A percentile compares a stretch with the other conserved stretches of the same genome.
Evolutionary conservation across 2,888 invertebrate species (phyloP).

Genomic region (Nephrotoma guestfalica): DNA sequence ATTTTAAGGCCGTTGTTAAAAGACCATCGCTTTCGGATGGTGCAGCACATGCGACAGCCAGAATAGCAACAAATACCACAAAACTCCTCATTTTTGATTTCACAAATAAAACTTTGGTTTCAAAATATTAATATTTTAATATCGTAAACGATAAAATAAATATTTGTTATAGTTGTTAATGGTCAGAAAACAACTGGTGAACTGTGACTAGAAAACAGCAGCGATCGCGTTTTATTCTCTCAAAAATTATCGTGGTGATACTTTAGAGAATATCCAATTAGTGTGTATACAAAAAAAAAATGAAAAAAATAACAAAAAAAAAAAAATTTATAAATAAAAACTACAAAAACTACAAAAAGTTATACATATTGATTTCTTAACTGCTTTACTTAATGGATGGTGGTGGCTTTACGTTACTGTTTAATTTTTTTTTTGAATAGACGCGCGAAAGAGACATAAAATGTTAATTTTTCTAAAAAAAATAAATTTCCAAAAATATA

Average conservation of each 20-base stretch:
- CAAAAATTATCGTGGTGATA: constrained; percentile 12
- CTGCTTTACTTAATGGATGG: neutral
- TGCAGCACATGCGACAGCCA: constrained; percentile 34
- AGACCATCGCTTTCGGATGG: constrained; percentile 38
- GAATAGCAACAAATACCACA: constrained; percentile 32
- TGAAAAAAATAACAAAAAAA: neutral
- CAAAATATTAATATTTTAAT: constrained; percentile 1
- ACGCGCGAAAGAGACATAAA: neutral
- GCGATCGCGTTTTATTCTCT: constrained; percentile 34
- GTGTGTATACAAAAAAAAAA: neutral
- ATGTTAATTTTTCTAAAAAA: neutral
- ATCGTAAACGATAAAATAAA: neutral
- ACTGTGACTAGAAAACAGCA: constrained; percentile 33
- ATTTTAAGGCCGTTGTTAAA: constrained; percentile 47
- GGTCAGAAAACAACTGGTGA: constrained; percentile 34
- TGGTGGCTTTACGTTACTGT: neutral
- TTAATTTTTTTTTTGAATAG: neutral
- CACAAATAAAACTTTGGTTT: neutral
- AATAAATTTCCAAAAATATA: neutral
- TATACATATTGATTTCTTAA: neutral
- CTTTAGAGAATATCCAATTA: constrained; percentile 13
- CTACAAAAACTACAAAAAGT: neutral
- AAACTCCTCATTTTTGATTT: constrained; percentile 34
- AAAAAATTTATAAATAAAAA: neutral
- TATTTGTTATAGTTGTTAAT: constrained; percentile 15